phyloP scores from a whole-genome alignment of 2,888 invertebrate genomes.

The Diarsia mendica region DNA sequence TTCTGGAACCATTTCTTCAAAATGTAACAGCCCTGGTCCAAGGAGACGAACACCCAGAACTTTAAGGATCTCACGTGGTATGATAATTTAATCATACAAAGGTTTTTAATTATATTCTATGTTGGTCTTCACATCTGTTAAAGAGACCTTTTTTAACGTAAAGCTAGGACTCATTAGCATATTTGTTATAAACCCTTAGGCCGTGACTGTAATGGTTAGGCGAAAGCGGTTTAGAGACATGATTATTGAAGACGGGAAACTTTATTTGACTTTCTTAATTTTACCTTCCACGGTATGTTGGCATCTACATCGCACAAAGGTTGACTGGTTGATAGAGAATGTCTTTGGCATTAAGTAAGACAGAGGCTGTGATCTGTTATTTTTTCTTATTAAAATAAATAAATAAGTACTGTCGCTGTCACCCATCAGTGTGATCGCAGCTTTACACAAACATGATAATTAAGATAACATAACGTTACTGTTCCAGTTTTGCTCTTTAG shows the following conservation, averaged over 20 bases:
- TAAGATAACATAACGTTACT: conserved; percentile 1
- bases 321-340: neutral
- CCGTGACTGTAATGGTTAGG: neutral
- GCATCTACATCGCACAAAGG: neutral
- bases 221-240: neutral
- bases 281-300: neutral
- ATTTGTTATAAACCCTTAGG: conserved; percentile 30
- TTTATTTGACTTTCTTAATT: neutral
- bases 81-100: conserved; percentile 9
- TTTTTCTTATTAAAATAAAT: too few species aligned
- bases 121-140: conserved; percentile 27
- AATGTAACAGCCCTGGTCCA: neutral
- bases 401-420: neutral
- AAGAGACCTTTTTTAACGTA: conserved; percentile 19
- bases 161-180: conserved; percentile 24
- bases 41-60: neutral
- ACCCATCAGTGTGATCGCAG: neutral
- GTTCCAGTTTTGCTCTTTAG: conserved; percentile 14
- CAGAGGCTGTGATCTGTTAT: too few species aligned
- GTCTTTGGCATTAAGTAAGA: neutral
- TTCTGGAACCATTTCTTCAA: neutral
- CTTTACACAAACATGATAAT: neutral
- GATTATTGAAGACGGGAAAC: neutral
- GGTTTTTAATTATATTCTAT: neutral
- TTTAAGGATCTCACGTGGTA: conserved; percentile 21